Conservation (phyloP, 2,888 invertebrate species). For the Zeuzera pyrina region DNA sequence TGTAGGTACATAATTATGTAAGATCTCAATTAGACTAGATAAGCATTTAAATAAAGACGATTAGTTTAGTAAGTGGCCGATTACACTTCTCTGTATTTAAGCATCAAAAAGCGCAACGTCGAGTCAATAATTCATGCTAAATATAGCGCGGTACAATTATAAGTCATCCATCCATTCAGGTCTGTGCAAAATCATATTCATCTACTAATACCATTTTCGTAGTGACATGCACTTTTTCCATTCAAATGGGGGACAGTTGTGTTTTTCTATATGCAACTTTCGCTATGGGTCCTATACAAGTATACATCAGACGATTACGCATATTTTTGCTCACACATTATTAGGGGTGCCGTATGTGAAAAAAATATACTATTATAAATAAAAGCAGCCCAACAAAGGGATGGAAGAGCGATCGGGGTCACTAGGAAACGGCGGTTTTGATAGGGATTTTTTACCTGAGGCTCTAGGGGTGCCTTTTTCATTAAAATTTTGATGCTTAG, state of each 20-base stretch:
- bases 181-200: constrained; percentile 67
- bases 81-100: too few relatives aligned
- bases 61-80: too few relatives aligned
- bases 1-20: too few relatives aligned
- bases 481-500: constrained; percentile 47
- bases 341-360: constrained; percentile 70
- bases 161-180: constrained; percentile 67
- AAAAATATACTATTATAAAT: constrained; percentile 72
- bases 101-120: too few relatives aligned
- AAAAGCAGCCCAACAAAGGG: constrained; percentile 65
- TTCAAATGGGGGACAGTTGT: constrained; percentile 68
- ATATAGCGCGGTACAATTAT: constrained; percentile 67
- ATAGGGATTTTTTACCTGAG: constrained; percentile 69
- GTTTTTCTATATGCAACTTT: constrained; percentile 53
- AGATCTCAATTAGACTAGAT: too few relatives aligned
- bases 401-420: constrained; percentile 72
- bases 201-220: constrained; percentile 65
- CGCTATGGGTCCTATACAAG: constrained; percentile 26
- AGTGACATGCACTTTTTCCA: constrained; percentile 72
- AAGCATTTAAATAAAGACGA: too few relatives aligned
- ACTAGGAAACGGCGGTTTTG: constrained; percentile 73
- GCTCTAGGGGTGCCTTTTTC: constrained; percentile 59
- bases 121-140: constrained; percentile 71
- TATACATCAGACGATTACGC: constrained; percentile 53
- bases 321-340: constrained; percentile 68